Evolutionary conservation across 2,113 vertebrate genomes (phyloP).

Genomic region (Oryzias curvinotus): DNA sequence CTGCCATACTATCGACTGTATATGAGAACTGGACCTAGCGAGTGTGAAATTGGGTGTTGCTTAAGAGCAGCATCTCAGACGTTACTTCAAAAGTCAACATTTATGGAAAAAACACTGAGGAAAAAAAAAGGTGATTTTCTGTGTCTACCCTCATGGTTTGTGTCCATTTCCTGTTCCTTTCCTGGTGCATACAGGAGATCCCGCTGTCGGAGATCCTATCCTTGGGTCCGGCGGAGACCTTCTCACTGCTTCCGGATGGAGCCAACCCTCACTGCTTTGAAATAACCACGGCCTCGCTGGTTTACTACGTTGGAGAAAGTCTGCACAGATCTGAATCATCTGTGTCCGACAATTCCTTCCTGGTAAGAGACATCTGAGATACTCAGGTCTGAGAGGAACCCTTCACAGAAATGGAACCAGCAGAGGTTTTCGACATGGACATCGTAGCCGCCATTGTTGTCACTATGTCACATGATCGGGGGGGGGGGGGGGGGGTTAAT

Average conservation of each 20-base stretch:
- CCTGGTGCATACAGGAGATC: constrained; percentile 83
- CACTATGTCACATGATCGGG: no score
- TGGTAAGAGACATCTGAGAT: constrained; percentile 42
- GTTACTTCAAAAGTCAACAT: no score
- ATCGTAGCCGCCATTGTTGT: no score
- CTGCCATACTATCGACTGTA: no score
- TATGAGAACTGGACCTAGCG: no score
- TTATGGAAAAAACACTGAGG: no score
- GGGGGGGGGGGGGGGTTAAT: no score
- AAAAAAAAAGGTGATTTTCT: no score
- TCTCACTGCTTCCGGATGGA: constrained; percentile 82
- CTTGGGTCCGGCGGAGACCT: constrained; percentile 87
- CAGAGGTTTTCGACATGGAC: no score
- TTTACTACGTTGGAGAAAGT: constrained; percentile 93
- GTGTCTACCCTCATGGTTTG: neutral
- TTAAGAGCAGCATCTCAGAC: no score
- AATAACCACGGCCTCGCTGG: constrained; percentile 87
- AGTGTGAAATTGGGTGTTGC: no score
- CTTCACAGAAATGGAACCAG: no score
- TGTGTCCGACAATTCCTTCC: constrained; percentile 29
- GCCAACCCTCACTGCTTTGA: constrained; percentile 93
- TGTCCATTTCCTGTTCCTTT: neutral
- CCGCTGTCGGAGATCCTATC: constrained; percentile 94
- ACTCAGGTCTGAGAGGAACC: neutral
- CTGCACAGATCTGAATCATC: constrained; percentile 53